Evolutionary conservation across 2,888 invertebrate species (phyloP).

Genomic region (Polymixis lichenea): DNA sequence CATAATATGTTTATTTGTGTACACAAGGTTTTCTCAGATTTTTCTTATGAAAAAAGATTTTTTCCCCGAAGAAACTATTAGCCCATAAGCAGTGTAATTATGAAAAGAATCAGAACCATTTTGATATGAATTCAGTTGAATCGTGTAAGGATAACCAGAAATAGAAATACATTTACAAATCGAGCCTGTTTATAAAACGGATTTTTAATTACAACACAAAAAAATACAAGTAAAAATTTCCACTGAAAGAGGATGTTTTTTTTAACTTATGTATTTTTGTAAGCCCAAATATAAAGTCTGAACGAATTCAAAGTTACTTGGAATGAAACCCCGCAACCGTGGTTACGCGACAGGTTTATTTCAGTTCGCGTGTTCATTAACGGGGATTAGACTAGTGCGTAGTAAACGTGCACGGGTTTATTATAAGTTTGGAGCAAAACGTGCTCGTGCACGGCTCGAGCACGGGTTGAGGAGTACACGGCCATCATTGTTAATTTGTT

Average conservation of each 20-base stretch:
- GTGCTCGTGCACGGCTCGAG: slow-evolving; percentile 10
- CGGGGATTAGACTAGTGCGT: slow-evolving; percentile 20
- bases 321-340: slow-evolving; percentile 45
- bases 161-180: slow-evolving; percentile 26
- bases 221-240: slow-evolving; percentile 6
- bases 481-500: slow-evolving; percentile 11
- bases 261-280: slow-evolving; percentile 49
- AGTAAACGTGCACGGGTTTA: slow-evolving; percentile 46
- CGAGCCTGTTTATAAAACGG: slow-evolving; percentile 12
- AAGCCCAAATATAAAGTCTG: slow-evolving; percentile 40
- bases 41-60: background rate
- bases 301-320: slow-evolving; percentile 35
- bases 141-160: slow-evolving; percentile 9
- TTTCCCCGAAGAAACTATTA: background rate
- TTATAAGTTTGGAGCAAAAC: slow-evolving; percentile 27
- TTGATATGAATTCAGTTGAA: background rate
- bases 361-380: slow-evolving; percentile 32
- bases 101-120: slow-evolving; percentile 10
- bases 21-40: background rate
- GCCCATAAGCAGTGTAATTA: background rate
- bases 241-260: slow-evolving; percentile 14
- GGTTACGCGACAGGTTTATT: slow-evolving; percentile 45
- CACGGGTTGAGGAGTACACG: slow-evolving; percentile 34
- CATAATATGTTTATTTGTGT: background rate
- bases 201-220: background rate